Evolutionary conservation across 2,113 vertebrate species (phyloP).

Genomic region (Collichthys lucidus): DNA sequence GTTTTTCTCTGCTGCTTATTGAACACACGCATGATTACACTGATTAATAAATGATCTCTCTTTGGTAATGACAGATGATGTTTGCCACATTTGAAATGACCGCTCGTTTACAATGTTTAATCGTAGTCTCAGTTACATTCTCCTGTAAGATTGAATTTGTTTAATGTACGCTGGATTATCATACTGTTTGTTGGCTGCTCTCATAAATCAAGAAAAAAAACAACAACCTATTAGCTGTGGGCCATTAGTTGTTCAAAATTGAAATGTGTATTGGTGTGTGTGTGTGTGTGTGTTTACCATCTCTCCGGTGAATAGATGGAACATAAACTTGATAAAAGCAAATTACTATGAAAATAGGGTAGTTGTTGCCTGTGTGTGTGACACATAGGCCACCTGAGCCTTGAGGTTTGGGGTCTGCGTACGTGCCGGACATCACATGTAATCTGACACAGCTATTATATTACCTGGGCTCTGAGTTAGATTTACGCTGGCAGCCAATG

Average conservation of each 20-base stretch:
- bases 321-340: slow-evolving; percentile 57
- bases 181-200: slow-evolving; percentile 23
- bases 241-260: slow-evolving; percentile 43
- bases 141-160: slow-evolving; percentile 46
- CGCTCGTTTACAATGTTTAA: slow-evolving; percentile 48
- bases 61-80: not conserved
- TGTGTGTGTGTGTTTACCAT: slow-evolving; percentile 3
- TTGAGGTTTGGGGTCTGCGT: slow-evolving; percentile 50
- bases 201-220: slow-evolving; percentile 29
- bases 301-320: slow-evolving; percentile 22
- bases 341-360: slow-evolving; percentile 62
- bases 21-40: not conserved
- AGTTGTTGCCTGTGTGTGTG: slow-evolving; percentile 30
- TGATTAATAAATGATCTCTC: not conserved
- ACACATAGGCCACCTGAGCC: slow-evolving; percentile 70
- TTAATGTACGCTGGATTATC: slow-evolving; percentile 29
- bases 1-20: not conserved
- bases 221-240: slow-evolving; percentile 54
- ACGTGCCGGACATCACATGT: slow-evolving; percentile 59
- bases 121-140: slow-evolving; percentile 8
- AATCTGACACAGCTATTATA: slow-evolving; percentile 70
- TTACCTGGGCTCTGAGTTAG: slow-evolving; percentile 60
- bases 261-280: slow-evolving; percentile 10
- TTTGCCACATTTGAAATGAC: slow-evolving; percentile 22
- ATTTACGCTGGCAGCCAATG: slow-evolving; percentile 50